Evolutionary conservation across 2,888 invertebrate species (phyloP).

Genomic region (Pterostichus niger): DNA sequence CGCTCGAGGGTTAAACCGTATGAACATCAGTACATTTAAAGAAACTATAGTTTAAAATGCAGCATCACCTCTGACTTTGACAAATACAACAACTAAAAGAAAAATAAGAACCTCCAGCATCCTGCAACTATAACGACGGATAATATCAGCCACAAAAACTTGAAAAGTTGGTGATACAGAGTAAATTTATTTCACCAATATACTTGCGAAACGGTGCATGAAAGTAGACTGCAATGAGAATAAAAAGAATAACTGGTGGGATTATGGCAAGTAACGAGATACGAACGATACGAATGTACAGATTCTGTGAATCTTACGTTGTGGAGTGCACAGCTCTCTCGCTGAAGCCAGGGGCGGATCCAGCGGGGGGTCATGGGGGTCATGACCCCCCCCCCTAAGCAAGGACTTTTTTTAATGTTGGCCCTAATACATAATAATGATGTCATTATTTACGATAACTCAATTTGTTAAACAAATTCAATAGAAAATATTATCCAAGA

Average conservation of each 20-base stretch:
- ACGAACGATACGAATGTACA: constrained; percentile 52
- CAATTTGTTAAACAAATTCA: too few species aligned
- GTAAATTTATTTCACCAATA: constrained; percentile 54
- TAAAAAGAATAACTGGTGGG: constrained; percentile 41
- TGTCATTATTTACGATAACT: too few species aligned
- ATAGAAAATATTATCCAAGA: too few species aligned
- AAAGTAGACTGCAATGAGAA: constrained; percentile 56
- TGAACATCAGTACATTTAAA: too few species aligned
- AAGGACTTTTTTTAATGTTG: too few species aligned
- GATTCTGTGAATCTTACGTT: constrained; percentile 34
- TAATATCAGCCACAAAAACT: constrained; percentile 52
- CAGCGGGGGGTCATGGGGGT: too few species aligned
- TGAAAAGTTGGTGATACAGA: constrained; percentile 54
- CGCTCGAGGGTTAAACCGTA: too few species aligned
- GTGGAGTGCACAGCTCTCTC: not conserved
- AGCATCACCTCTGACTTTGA: constrained; percentile 6
- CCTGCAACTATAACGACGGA: constrained; percentile 46
- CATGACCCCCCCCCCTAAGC: too few species aligned
- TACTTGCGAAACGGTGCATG: constrained; percentile 53
- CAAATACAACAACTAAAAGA: constrained; percentile 7
- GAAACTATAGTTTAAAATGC: not conserved
- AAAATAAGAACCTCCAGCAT: constrained; percentile 31
- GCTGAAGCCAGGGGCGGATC: too few species aligned
- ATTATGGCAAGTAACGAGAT: constrained; percentile 57
- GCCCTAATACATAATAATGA: too few species aligned